Evolutionary conservation across 2,888 invertebrate genomes (phyloP).

Genomic region (Disparrhopalites patrizii): DNA sequence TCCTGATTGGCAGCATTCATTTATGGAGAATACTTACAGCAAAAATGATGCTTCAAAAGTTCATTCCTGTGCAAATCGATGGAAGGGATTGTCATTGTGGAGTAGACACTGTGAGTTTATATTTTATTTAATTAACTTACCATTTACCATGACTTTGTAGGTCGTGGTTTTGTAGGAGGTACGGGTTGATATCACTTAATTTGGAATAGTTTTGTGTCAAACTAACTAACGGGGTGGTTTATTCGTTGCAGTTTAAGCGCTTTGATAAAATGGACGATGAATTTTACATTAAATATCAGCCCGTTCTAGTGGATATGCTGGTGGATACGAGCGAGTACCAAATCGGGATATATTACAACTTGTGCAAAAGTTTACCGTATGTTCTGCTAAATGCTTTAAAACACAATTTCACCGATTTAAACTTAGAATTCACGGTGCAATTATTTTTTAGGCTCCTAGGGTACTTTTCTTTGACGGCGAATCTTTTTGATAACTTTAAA

Average conservation of each 20-base stretch:
- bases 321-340: neutral
- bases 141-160: no score
- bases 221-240: no score
- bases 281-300: constrained; percentile 13
- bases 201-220: neutral
- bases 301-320: constrained; percentile 14
- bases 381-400: neutral
- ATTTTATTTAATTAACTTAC: no score
- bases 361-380: constrained; percentile 5
- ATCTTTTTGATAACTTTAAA: constrained; percentile 3
- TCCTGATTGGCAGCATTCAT: neutral
- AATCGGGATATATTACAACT: constrained; percentile 8
- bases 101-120: constrained; percentile 9
- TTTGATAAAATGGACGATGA: neutral
- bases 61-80: constrained; percentile 19
- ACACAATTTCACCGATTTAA: neutral
- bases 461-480: neutral
- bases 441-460: neutral
- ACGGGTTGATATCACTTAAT: neutral
- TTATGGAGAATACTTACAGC: constrained; percentile 17
- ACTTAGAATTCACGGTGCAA: neutral
- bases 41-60: constrained; percentile 2
- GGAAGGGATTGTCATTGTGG: constrained; percentile 21
- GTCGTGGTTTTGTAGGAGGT: no score
- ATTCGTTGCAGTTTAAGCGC: constrained; percentile 5